Conservation (phyloP, 2,797 vertebrate species). For the Bufotes viridis region DNA sequence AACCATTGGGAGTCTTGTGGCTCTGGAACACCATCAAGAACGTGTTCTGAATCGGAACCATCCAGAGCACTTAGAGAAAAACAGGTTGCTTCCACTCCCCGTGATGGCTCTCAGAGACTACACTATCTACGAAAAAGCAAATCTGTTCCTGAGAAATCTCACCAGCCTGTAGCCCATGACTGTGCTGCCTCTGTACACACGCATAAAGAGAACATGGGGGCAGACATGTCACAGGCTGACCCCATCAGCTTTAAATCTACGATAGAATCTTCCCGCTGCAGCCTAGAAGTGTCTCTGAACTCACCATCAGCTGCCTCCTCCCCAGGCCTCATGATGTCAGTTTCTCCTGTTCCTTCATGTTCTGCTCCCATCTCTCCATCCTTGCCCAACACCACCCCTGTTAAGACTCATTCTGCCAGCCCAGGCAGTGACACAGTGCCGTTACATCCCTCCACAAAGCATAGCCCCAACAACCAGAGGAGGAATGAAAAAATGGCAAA, state of each 20-base stretch:
- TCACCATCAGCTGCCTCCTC: constrained; percentile 92
- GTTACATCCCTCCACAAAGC: constrained; percentile 75
- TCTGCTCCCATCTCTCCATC: constrained; percentile 91
- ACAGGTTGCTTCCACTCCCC: constrained; percentile 63
- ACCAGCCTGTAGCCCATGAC: constrained; percentile 68
- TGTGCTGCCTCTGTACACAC: constrained; percentile 58
- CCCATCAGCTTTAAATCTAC: constrained; percentile 88
- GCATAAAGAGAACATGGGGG: constrained; percentile 56
- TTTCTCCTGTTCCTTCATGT: constrained; percentile 89
- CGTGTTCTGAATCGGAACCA: constrained; percentile 71
- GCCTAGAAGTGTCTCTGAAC: constrained; percentile 89
- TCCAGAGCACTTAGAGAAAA: constrained; percentile 76
- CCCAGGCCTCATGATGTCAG: constrained; percentile 88
- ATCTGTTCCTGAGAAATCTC: constrained; percentile 68
- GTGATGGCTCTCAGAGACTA: constrained; percentile 66
- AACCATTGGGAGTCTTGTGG: constrained; percentile 68
- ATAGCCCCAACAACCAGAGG: constrained; percentile 89
- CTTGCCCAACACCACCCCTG: constrained; percentile 72
- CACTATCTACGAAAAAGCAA: constrained; percentile 72
- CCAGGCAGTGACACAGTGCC: constrained; percentile 69
- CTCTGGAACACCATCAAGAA: constrained; percentile 67
- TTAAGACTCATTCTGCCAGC: constrained; percentile 79
- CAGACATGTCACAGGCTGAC: constrained; percentile 77
- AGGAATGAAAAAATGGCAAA: constrained; percentile 99
- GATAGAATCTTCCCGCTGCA: constrained; percentile 86